These are phyloP conservation scores for Anser brachyrhynchus DNA, from an alignment of 2,113 vertebrate species.

Conservation along the genomic window DNA sequence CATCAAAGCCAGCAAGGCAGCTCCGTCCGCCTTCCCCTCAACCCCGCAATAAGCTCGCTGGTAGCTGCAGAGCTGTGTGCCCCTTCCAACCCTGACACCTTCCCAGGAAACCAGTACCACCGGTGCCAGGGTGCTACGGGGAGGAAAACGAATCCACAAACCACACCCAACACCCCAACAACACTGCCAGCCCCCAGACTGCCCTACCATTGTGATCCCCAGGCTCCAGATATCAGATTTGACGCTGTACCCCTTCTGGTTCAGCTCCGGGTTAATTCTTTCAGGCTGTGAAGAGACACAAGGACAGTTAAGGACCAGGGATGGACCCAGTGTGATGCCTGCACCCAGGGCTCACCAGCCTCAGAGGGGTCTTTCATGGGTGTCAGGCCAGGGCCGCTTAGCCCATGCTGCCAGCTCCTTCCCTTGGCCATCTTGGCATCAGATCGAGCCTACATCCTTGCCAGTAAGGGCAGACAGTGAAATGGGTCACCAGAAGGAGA, in stretches of 20 bases:
- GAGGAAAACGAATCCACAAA: accelerated
- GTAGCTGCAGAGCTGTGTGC: too few relatives aligned
- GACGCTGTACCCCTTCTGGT: conserved; percentile 97
- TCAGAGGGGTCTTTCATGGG: neutral
- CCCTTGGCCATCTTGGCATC: neutral
- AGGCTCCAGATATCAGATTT: conserved; percentile 98
- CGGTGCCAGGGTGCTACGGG: accelerated
- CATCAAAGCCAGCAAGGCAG: neutral
- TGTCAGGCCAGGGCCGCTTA: neutral
- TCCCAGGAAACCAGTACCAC: neutral
- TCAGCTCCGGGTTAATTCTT: conserved; percentile 96
- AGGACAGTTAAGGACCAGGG: neutral
- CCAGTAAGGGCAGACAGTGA: neutral
- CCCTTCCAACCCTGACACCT: neutral
- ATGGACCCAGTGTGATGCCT: accelerated
- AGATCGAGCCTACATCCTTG: neutral
- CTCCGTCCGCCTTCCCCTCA: neutral
- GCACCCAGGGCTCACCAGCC: accelerated
- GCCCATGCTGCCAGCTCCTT: neutral
- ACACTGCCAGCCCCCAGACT: neutral
- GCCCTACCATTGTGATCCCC: conserved; percentile 93
- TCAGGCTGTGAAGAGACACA: conserved; percentile 84
- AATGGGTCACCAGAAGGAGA: neutral
- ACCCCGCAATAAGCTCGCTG: accelerated
- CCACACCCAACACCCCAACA: neutral